Evolutionary conservation across 2,113 vertebrate species (phyloP).

Genomic region (Pongo abelii): DNA sequence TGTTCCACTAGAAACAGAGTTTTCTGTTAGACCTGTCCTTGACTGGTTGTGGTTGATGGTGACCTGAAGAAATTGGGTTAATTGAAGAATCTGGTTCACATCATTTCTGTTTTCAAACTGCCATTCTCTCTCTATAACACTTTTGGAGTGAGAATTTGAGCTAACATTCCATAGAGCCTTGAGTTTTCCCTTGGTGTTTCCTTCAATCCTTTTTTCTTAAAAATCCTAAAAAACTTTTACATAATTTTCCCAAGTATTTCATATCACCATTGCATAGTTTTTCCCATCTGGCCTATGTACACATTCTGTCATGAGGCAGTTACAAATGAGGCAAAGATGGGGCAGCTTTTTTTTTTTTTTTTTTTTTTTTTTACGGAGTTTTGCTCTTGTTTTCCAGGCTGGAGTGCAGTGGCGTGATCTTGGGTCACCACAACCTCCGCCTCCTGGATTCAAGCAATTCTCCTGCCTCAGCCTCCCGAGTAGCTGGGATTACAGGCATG

Average conservation of each 20-base stretch:
- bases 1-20: not conserved
- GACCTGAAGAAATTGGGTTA: not conserved
- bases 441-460: too few species aligned
- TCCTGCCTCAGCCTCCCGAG: too few species aligned
- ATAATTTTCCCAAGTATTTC: not conserved
- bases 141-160: not conserved
- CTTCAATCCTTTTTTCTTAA: conserved; percentile 22
- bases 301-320: not conserved
- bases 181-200: conserved; percentile 18
- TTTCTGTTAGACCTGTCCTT: conserved; percentile 45
- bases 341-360: not conserved
- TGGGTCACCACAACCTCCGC: too few species aligned
- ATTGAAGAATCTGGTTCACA: conserved; percentile 34
- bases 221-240: conserved; percentile 9
- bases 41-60: not conserved
- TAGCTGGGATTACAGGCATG: too few species aligned
- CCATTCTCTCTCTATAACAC: conserved; percentile 32
- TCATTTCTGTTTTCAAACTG: conserved; percentile 50
- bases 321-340: not conserved
- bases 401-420: too few species aligned
- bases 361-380: too few species aligned
- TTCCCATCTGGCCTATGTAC: not conserved
- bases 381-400: too few species aligned
- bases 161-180: conserved; percentile 3
- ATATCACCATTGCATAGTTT: not conserved